Percentiles rank a stretch among this genome's conserved stretches.
Evolutionary conservation across 2,113 vertebrate genomes (phyloP).

Genomic region (Ctenomys sociabilis): DNA sequence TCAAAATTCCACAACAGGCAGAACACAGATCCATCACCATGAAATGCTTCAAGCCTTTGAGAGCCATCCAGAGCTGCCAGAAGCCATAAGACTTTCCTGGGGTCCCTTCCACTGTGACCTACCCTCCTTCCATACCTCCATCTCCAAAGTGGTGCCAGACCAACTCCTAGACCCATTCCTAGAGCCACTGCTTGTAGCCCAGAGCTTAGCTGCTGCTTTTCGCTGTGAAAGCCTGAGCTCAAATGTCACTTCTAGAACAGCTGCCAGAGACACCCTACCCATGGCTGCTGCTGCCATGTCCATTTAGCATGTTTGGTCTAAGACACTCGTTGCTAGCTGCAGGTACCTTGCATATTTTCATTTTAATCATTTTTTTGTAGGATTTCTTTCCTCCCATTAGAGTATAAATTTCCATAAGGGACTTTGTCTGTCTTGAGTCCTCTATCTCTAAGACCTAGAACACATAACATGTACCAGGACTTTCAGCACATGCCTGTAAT

Average conservation of each 20-base stretch:
- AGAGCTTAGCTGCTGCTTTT: neutral
- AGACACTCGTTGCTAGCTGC: neutral
- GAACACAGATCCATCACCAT: neutral
- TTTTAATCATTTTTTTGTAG: neutral
- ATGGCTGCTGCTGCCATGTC: neutral
- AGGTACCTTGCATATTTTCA: constrained; percentile 15
- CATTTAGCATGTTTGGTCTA: neutral
- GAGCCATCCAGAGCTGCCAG: fast-evolving
- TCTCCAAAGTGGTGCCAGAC: neutral
- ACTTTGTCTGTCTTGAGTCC: neutral
- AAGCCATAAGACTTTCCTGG: neutral
- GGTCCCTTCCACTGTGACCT: neutral
- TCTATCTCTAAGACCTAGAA: neutral
- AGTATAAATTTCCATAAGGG: neutral
- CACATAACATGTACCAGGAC: neutral
- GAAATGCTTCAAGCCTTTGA: neutral
- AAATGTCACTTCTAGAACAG: neutral
- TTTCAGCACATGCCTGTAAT: neutral
- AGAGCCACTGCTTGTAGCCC: neutral
- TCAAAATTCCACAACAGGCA: neutral
- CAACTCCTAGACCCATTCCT: neutral
- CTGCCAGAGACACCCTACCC: neutral
- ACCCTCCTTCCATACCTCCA: neutral
- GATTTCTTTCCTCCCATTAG: neutral
- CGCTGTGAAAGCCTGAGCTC: neutral